phyloP scores from a whole-genome alignment of 1,140 invertebrate genomes.

The Rhysida immarginata region DNA sequence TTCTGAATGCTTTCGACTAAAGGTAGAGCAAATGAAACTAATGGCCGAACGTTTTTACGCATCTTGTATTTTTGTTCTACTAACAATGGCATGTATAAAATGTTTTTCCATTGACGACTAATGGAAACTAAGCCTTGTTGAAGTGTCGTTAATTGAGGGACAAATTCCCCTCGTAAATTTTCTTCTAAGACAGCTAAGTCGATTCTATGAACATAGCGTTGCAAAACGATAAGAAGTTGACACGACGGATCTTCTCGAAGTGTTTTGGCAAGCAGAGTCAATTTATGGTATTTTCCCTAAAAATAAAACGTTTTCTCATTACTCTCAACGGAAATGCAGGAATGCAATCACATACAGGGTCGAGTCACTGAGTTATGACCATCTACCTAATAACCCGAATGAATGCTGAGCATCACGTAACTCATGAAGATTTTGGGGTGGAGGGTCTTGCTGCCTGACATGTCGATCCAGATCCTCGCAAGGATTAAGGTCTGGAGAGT shows the following conservation, averaged over 20 bases:
- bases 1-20: conserved; percentile 32
- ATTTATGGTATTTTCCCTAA: conserved; percentile 77
- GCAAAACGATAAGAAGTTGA: conserved; percentile 75
- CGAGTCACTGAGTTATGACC: too few species aligned
- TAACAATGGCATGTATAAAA: conserved; percentile 79
- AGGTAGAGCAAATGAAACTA: conserved; percentile 72
- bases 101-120: conserved; percentile 92
- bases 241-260: conserved; percentile 90
- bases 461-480: too few species aligned
- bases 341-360: too few species aligned
- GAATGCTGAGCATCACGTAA: too few species aligned
- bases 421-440: too few species aligned
- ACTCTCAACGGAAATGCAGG: too few species aligned
- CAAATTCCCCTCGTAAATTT: conserved; percentile 62
- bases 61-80: conserved; percentile 65
- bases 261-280: conserved; percentile 74
- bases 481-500: too few species aligned
- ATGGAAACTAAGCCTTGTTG: conserved; percentile 78
- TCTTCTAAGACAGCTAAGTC: conserved; percentile 58
- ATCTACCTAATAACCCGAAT: too few species aligned
- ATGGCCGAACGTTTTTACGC: conserved; percentile 52
- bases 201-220: conserved; percentile 64
- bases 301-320: too few species aligned
- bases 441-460: too few species aligned
- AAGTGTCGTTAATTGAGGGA: conserved; percentile 76